These are phyloP conservation scores for Eurosta solidaginis DNA, from an alignment of 1,140 invertebrate genomes.

Conservation along the genomic window DNA sequence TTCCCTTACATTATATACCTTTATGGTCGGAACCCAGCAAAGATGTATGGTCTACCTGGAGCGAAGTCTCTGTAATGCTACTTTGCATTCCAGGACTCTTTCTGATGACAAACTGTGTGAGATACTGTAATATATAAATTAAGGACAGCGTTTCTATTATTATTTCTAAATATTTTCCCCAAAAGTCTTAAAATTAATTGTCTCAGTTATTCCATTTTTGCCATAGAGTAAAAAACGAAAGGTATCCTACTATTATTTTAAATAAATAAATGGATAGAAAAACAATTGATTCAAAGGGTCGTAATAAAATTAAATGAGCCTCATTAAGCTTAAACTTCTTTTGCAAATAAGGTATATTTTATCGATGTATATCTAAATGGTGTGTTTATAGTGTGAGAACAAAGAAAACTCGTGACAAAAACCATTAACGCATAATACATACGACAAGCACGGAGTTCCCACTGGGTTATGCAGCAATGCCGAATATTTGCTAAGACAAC, in stretches of 20 bases:
- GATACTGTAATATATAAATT: too few relatives aligned
- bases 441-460: background rate
- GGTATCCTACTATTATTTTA: too few relatives aligned
- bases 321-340: background rate
- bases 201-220: background rate
- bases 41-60: too few relatives aligned
- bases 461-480: background rate
- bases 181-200: background rate
- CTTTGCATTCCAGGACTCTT: too few relatives aligned
- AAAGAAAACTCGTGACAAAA: background rate
- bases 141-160: too few relatives aligned
- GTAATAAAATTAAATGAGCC: background rate
- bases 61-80: too few relatives aligned
- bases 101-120: too few relatives aligned
- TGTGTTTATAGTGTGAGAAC: constrained; percentile 1
- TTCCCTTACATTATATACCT: too few relatives aligned
- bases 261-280: background rate
- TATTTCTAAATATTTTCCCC: background rate
- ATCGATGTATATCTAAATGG: constrained; percentile 21
- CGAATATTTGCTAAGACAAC: background rate
- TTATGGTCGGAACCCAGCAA: too few relatives aligned
- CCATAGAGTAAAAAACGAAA: background rate
- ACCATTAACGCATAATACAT: background rate
- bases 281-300: background rate
- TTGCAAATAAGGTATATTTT: background rate